Base-by-base conservation (phyloP, 1,140 invertebrate species). In the Achroia grisella region DNA sequence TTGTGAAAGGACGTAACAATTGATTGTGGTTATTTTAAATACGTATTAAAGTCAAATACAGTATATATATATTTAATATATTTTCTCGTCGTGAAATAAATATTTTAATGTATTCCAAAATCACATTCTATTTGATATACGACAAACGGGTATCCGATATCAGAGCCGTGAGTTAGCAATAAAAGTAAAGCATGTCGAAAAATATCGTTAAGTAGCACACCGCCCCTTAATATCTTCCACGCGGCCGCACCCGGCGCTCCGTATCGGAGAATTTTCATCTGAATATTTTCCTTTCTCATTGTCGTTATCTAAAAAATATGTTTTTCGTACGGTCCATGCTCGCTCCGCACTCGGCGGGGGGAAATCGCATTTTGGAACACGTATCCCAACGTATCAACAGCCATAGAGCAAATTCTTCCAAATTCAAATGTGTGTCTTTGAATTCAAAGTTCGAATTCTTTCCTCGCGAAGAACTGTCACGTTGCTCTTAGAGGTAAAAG, bases 241-340 rank as follows among this genome's bases (percentile, higher is more conserved):
- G 73, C 64, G 52, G 71, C 52, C 66, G 52, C 60, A 71, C 73
- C 62, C 68, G 67, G 61, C 68, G 72, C 67, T 68, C 65, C 73
- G 65, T 82, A 84, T 84, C 80, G 76, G 71, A 67, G 76, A 82
- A 80, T 82, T 84, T 80, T 75, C 76, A 84, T 82, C 80, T 80
- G 78, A 82, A 80, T 80, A 84, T 84, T 84, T 84, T 84, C 76
- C 66, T 81, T 84, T 81, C 77, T 75, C 74, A 84, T 82, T 82
- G 80, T 84, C 80, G 78, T 84, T 84, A 84, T 84, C 78, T 82
- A 70, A 82, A 84, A 84, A 84, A 84, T 84, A 84, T 84, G 80
- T 84, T 84, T 84, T 84, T 84, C 73, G 77, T 82, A 79, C 76
- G 57, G 60, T 59, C 65, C 66, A 63, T 60, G 57, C 56, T 51